phyloP scores from a whole-genome alignment of 2,888 invertebrate genomes.

The Chaitophorus viminalis region DNA sequence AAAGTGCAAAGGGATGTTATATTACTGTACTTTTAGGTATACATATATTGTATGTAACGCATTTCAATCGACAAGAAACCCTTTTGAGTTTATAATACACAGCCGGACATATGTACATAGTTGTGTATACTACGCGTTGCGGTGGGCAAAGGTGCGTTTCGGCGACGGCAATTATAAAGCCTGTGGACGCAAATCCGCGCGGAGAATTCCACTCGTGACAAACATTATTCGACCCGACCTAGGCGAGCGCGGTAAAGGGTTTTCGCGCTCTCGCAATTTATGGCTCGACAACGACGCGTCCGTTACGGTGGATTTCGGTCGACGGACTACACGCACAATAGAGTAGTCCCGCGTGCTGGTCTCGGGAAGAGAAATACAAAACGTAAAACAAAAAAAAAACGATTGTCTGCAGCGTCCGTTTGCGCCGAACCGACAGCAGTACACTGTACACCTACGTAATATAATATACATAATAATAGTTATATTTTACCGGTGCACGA shows the following conservation, averaged over 20 bases:
- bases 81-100: neutral
- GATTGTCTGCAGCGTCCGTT: neutral
- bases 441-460: neutral
- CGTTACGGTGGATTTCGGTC: conserved; percentile 1
- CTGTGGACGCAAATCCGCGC: neutral
- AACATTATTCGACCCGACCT: neutral
- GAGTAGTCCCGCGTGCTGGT: neutral
- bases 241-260: neutral
- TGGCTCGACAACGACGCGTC: neutral
- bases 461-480: too few species aligned
- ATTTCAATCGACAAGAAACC: neutral
- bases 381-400: neutral
- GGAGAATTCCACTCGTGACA: conserved; percentile 8
- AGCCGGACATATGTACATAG: neutral
- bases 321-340: neutral
- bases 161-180: neutral
- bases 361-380: neutral
- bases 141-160: neutral
- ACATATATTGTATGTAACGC: neutral
- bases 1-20: too few species aligned
- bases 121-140: neutral
- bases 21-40: too few species aligned
- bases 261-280: neutral
- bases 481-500: too few species aligned
- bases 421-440: neutral